These are phyloP conservation scores for Leptonema lineaticorne DNA, from an alignment of 1,140 invertebrate genomes.

Conservation along the genomic window DNA sequence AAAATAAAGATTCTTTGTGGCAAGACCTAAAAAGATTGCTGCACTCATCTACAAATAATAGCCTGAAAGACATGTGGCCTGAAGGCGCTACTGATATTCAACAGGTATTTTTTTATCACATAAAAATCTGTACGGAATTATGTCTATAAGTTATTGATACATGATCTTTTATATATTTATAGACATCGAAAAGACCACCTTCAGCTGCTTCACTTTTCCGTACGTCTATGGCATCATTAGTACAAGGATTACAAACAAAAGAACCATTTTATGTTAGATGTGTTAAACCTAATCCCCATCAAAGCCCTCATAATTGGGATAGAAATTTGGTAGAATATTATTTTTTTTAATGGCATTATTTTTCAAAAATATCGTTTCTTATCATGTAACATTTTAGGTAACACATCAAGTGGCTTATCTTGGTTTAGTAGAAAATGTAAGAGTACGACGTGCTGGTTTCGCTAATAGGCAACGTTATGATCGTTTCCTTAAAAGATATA, in stretches of 20 bases:
- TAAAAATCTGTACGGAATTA: too few relatives aligned
- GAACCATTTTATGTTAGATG: conserved; percentile 97
- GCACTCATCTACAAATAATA: conserved; percentile 75
- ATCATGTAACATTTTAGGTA: conserved; percentile 57
- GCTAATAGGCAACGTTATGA: conserved; percentile 89
- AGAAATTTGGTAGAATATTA: conserved; percentile 56
- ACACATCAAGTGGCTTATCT: conserved; percentile 90
- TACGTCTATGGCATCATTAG: conserved; percentile 89
- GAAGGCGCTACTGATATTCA: conserved; percentile 90
- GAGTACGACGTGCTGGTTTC: conserved; percentile 91
- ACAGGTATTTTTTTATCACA: conserved; percentile 49
- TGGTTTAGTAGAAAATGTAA: conserved; percentile 89
- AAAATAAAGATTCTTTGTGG: conserved; percentile 93
- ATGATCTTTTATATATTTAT: conserved; percentile 42
- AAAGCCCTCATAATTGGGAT: conserved; percentile 81
- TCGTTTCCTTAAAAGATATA: conserved; percentile 84
- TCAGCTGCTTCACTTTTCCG: conserved; percentile 94
- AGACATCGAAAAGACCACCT: conserved; percentile 90
- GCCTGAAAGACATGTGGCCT: conserved; percentile 89
- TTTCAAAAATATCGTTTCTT: background rate
- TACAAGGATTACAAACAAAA: conserved; percentile 85
- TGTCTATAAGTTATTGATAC: too few relatives aligned
- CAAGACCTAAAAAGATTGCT: conserved; percentile 94
- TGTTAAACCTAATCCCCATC: conserved; percentile 93
- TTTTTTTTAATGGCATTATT: background rate